phyloP scores from a whole-genome alignment of 2,797 vertebrate species.

The Clamator glandarius region DNA sequence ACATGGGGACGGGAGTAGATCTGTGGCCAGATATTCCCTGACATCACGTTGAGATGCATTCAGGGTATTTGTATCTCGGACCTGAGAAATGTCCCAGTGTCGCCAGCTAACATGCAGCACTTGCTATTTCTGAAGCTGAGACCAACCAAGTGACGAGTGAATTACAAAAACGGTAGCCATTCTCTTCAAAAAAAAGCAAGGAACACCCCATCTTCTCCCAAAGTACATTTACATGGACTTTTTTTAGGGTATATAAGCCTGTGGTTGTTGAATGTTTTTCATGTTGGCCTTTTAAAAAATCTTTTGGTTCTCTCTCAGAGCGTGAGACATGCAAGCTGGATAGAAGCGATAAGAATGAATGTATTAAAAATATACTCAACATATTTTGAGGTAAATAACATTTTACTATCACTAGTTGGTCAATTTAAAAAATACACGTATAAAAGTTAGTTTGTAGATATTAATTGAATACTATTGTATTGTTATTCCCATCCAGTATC shows the following conservation, averaged over 20 bases:
- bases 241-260: background rate
- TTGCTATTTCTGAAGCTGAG: background rate
- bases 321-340: constrained; percentile 24
- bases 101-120: background rate
- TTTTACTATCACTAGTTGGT: background rate
- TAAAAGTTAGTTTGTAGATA: constrained; percentile 15
- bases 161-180: background rate
- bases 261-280: background rate
- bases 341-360: background rate
- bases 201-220: background rate
- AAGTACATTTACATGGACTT: background rate
- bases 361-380: constrained; percentile 7
- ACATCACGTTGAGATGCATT: fast-evolving
- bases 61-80: too few relatives aligned
- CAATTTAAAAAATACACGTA: background rate
- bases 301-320: background rate
- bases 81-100: background rate
- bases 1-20: background rate
- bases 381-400: constrained; percentile 46
- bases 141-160: background rate
- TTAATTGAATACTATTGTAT: constrained; percentile 33
- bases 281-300: background rate
- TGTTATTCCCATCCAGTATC: background rate
- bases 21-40: background rate
- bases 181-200: background rate